These are phyloP conservation scores for Genyomyrus donnyi DNA, from an alignment of 2,113 vertebrate species.

Conservation along the genomic window DNA sequence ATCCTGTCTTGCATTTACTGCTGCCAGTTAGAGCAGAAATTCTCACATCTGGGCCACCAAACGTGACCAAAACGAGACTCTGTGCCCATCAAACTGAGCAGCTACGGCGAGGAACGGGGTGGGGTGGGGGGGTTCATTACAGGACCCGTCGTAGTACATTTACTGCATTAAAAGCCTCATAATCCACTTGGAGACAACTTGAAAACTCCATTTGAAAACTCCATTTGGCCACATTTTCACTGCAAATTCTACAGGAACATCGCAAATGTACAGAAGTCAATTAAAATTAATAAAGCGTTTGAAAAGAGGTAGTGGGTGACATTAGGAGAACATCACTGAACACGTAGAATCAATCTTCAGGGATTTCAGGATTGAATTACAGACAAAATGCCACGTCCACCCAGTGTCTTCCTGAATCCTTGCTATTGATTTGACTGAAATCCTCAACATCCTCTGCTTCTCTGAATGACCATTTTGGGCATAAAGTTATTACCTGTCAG, in stretches of 20 bases:
- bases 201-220: background rate
- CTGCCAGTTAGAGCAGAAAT: background rate
- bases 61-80: too few species aligned
- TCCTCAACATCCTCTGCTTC: background rate
- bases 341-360: background rate
- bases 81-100: background rate
- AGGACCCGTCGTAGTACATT: too few species aligned
- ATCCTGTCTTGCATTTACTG: too few species aligned
- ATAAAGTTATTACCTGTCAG: background rate
- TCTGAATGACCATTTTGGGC: background rate
- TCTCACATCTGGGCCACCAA: background rate
- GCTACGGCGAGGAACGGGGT: background rate
- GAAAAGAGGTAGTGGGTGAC: background rate
- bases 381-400: too few species aligned
- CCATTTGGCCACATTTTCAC: background rate
- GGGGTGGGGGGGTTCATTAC: too few species aligned
- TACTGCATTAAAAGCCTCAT: too few species aligned
- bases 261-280: background rate
- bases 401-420: background rate
- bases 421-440: background rate
- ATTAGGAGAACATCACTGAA: background rate
- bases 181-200: background rate
- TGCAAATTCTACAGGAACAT: background rate
- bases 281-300: background rate
- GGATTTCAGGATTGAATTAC: too few species aligned